Evolutionary conservation across 2,888 invertebrate species (phyloP), one percentile per base, ranked within the genome.

Genomic region (Gasteruption jaculator): DNA sequence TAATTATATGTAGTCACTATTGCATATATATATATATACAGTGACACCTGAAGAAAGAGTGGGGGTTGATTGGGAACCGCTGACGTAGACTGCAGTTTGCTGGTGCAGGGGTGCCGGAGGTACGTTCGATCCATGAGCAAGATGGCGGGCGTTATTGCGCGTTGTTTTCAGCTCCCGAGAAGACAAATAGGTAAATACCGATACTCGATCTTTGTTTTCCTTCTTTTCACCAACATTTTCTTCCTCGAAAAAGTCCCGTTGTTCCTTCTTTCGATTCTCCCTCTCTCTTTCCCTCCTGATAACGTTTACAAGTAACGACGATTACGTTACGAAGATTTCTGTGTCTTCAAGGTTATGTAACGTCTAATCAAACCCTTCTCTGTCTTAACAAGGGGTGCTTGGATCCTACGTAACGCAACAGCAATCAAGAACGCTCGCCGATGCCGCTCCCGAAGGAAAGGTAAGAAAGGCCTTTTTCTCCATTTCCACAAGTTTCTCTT

Each of bases 131-230:
- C n/a, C n/a, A n/a, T n/a, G n/a, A n/a, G 46, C 72, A 81, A 82
- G 76, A 86, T 86, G 86, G 85, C 86, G 76, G 80, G 81, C 70
- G 79, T 79, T 57, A 74, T 86, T 67, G 77, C 80, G 61, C 81
- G 85, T 70, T 76, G 80, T 68, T 76, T 80, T 75, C 77, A 78
- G 57, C 53, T 73, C 49, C 63, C 74, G 49, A 79, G 73, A 68
- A 73, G 72, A 57, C 76, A 82, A 73, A 73, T 81, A 61, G 83
- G 86, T 86, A 76, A 77, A 69, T 68, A 65, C 36, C 50, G 43
- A 36, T 26, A 26, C 34, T 18, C 27, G 18, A 38, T 18, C 10
- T 48, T 8, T 36, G 32, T 25, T 41, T 32, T 33, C 6, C 11
- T 25, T 18, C 16, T 5, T 15, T 26, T 32, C 12, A 19, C 33